Evolutionary conservation across 2,113 vertebrate genomes (phyloP).

Genomic region (Melanocharis versteri): DNA sequence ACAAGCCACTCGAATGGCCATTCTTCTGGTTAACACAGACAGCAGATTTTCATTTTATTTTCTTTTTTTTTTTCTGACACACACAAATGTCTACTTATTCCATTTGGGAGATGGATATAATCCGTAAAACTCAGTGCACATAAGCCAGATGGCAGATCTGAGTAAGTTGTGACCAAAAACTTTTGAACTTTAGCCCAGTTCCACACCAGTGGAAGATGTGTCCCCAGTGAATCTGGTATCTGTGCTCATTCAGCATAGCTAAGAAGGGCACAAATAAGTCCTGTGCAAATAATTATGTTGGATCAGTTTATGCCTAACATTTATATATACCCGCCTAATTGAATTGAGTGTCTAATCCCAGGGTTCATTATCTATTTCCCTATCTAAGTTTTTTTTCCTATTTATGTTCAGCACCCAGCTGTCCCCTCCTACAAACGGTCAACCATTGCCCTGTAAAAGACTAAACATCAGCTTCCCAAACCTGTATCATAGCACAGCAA

Average conservation of each 20-base stretch:
- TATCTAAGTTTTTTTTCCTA: constrained; percentile 59
- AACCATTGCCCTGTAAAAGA: constrained; percentile 67
- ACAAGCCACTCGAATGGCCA: not conserved
- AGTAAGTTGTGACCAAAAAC: constrained; percentile 72
- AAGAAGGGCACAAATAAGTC: constrained; percentile 76
- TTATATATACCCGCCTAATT: constrained; percentile 74
- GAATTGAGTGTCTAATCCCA: constrained; percentile 78
- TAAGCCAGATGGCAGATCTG: constrained; percentile 71
- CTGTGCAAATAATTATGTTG: constrained; percentile 75
- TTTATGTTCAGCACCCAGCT: constrained; percentile 79
- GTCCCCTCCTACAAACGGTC: constrained; percentile 74
- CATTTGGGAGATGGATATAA: constrained; percentile 58
- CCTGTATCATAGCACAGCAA: not conserved
- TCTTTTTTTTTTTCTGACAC: not conserved
- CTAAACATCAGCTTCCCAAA: constrained; percentile 49
- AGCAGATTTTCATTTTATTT: constrained; percentile 33
- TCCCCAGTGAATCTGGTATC: constrained; percentile 60
- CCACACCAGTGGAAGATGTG: constrained; percentile 68
- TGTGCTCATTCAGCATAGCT: constrained; percentile 65
- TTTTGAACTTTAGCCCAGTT: constrained; percentile 74
- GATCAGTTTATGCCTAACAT: constrained; percentile 71
- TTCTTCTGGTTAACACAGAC: not conserved
- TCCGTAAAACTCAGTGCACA: constrained; percentile 43
- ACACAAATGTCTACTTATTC: constrained; percentile 49
- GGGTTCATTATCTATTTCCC: constrained; percentile 78